These are phyloP conservation scores for Rutilus rutilus DNA, from an alignment of 2,113 vertebrate genomes.

Conservation along the genomic window DNA sequence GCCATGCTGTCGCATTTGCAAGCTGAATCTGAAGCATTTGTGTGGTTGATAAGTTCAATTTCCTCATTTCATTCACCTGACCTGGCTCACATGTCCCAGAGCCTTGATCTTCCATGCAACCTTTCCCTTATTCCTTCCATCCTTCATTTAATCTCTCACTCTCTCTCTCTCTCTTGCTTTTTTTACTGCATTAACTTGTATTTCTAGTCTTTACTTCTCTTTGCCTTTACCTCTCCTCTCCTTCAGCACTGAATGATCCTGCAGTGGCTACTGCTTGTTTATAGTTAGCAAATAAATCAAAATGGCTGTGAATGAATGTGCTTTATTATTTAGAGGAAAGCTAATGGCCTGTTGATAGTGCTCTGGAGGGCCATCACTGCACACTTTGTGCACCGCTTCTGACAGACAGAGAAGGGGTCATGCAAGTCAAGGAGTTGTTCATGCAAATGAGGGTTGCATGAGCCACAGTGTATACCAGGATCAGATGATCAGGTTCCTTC, in stretches of 20 bases:
- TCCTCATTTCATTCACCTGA: constrained; percentile 20
- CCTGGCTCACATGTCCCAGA: neutral
- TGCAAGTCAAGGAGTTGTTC: constrained; percentile 78
- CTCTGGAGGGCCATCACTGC: constrained; percentile 69
- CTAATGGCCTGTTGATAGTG: constrained; percentile 74
- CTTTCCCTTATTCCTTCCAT: constrained; percentile 6
- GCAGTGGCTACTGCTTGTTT: constrained; percentile 62
- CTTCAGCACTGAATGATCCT: constrained; percentile 1
- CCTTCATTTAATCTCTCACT: neutral
- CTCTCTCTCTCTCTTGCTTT: neutral
- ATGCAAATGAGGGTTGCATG: constrained; percentile 78
- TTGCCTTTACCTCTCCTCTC: neutral
- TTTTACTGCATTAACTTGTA: neutral
- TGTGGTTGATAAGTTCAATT: constrained; percentile 14
- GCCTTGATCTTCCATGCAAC: neutral
- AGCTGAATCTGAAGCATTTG: constrained; percentile 15
- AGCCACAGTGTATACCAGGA: constrained; percentile 61
- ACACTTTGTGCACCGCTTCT: constrained; percentile 67
- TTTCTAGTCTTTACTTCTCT: neutral
- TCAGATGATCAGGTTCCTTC: constrained; percentile 30
- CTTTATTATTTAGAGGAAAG: constrained; percentile 71
- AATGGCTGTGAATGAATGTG: constrained; percentile 73
- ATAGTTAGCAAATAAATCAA: constrained; percentile 75
- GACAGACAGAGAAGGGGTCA: constrained; percentile 62
- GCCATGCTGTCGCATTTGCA: neutral